Base-by-base conservation (phyloP, 1,140 invertebrate genomes). In the Sinonovacula constricta region DNA sequence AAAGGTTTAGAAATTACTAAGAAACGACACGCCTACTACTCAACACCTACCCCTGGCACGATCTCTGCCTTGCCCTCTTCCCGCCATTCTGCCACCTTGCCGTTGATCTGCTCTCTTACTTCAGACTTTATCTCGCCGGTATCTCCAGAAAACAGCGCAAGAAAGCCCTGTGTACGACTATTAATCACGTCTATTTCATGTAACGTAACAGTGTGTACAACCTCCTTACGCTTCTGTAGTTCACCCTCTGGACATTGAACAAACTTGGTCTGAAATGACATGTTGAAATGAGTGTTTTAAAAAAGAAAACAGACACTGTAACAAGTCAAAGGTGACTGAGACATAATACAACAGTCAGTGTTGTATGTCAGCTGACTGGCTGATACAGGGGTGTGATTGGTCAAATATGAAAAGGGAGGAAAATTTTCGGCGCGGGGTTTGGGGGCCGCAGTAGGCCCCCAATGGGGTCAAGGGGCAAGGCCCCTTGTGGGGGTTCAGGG, bases 101-200 rank as follows among this genome's bases (percentile, higher is more conserved):
- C 93, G 89, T 99, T 99, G 82, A 99, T 99, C 91, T 99, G 98
- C 87, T 99, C 98, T 39, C 99, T 57, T 14, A 99, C 96, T 93
- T 99, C 99, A 0, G 95, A 92, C 88, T 99, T 99, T 26, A 99
- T 99, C 92, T 99, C 99, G 3, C 99, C 99, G 0, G 99, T 99
- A 87, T 99, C 99, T 45, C 97, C 95, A 28, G 98, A 98, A 90
- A 99, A 99, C 0, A 99, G 91, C 0, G 98, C 98, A 1, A 99
- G 92, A 87, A 99, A 99, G 0, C 98, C 99, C 89, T 99, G 97
- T 0, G 97, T 98, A 81, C 98, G 93, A 57, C 96, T 97, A 87
- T 99, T 99, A 86, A 99, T 99, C 0, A 99, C 98, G 91, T 99
- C 98, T 67, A 99, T 96, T 90, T 99, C 98, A 89, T 99, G 98